These are phyloP conservation scores for Acanthiza pusilla DNA, from an alignment of 2,797 vertebrate species.

Conservation along the genomic window DNA sequence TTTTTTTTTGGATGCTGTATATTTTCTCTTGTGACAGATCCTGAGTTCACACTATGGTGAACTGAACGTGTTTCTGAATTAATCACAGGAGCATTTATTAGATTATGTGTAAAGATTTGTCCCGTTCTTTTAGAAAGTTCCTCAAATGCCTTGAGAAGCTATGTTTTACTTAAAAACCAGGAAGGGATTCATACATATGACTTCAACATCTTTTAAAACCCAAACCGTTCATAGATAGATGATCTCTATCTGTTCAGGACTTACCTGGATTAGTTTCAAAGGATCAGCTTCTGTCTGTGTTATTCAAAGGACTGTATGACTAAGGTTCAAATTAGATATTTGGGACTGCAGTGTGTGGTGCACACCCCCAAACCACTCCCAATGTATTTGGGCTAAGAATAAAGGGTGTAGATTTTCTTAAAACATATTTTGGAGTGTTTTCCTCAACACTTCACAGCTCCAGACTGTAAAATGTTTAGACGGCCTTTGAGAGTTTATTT, in stretches of 20 bases:
- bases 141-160: neutral
- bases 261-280: neutral
- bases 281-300: neutral
- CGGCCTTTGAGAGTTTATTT: neutral
- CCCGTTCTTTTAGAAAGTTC: neutral
- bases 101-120: neutral
- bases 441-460: neutral
- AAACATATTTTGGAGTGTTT: conserved; percentile 2
- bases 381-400: neutral
- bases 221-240: neutral
- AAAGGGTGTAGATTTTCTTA: neutral
- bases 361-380: too few species aligned
- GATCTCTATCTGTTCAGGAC: neutral
- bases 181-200: neutral
- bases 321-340: neutral
- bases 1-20: fast-evolving
- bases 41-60: neutral
- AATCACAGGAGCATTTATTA: neutral
- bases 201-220: neutral
- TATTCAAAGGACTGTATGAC: neutral
- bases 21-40: neutral
- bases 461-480: conserved; percentile 36
- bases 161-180: neutral
- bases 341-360: neutral
- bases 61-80: neutral